phyloP scores from a whole-genome alignment of 2,113 vertebrate species.

The Lethenteron reissneri region DNA sequence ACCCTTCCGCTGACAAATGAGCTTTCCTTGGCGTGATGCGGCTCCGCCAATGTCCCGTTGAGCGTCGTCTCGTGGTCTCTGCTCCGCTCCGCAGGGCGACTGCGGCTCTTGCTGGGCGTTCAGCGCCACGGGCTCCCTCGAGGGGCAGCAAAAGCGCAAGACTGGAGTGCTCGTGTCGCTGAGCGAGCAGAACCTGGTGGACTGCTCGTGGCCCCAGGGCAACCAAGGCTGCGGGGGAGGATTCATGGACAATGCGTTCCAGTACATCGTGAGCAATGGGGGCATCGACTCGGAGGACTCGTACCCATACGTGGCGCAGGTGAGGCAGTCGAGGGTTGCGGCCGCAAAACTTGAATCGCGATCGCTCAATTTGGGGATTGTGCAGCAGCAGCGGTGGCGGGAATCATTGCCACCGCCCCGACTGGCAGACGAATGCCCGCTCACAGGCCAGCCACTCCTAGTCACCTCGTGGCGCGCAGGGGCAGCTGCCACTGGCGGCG shows the following conservation, averaged over 20 bases:
- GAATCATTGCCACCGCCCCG: too few species aligned
- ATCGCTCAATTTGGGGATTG: too few species aligned
- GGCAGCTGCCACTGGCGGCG: too few species aligned
- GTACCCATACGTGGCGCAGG: slow-evolving; percentile 17
- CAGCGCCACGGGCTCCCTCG: slow-evolving; percentile 17
- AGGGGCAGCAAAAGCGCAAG: slow-evolving; percentile 12
- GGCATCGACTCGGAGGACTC: slow-evolving; percentile 14
- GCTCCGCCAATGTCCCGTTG: too few species aligned
- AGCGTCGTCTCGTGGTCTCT: too few species aligned
- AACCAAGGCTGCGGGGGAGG: slow-evolving; percentile 10
- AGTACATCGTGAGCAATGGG: slow-evolving; percentile 9
- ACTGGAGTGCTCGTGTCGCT: slow-evolving; percentile 10
- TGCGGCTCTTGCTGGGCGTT: slow-evolving; percentile 19
- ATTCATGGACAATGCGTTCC: slow-evolving; percentile 10
- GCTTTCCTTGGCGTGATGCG: too few species aligned
- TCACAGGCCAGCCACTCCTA: too few species aligned
- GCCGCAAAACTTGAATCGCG: too few species aligned
- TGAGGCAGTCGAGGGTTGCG: slow-evolving; percentile 4
- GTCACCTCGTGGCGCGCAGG: too few species aligned
- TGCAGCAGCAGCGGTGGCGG: too few species aligned
- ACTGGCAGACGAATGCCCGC: too few species aligned
- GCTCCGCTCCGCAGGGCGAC: slow-evolving; percentile 10
- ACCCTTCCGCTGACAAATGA: too few species aligned
- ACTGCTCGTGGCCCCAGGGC: slow-evolving; percentile 15
- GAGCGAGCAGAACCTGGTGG: slow-evolving; percentile 21